Conservation (phyloP, 2,797 vertebrate genomes). For the Lacerta agilis region DNA sequence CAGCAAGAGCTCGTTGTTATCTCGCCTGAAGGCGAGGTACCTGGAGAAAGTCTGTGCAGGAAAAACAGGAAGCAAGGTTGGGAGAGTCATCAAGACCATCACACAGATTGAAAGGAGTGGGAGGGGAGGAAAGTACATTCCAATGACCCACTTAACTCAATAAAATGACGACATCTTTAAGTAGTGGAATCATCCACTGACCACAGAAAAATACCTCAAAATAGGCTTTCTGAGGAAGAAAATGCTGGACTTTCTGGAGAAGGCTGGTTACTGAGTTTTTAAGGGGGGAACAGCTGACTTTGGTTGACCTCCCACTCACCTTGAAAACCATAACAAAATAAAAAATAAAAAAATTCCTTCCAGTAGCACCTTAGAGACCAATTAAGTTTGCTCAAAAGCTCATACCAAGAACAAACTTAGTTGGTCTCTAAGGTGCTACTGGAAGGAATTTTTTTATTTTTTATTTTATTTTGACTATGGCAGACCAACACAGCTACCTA, state of each 20-base stretch:
- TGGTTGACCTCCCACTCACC: background rate
- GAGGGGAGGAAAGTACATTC: background rate
- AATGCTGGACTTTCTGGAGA: background rate
- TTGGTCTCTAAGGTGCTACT: too few relatives aligned
- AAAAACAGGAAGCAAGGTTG: background rate
- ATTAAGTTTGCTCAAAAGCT: too few relatives aligned
- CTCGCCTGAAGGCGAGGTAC: conserved; percentile 92
- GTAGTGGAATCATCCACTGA: background rate
- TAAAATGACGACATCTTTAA: background rate
- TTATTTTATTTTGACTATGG: too few relatives aligned
- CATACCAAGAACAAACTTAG: too few relatives aligned
- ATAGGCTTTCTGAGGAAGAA: background rate
- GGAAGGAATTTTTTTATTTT: too few relatives aligned
- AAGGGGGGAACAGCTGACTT: background rate
- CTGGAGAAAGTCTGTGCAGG: conserved; percentile 89
- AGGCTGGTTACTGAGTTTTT: background rate
- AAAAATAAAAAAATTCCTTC: too few relatives aligned
- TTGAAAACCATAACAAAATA: background rate
- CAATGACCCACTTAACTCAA: background rate
- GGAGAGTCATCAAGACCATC: rapidly evolving
- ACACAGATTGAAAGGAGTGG: rapidly evolving
- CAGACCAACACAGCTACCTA: too few relatives aligned
- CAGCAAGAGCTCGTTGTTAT: conserved; percentile 97
- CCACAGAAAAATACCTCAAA: background rate
- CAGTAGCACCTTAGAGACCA: too few relatives aligned